Conservation (phyloP, 2,113 vertebrate species). For the Ivindomyrus marchei region DNA sequence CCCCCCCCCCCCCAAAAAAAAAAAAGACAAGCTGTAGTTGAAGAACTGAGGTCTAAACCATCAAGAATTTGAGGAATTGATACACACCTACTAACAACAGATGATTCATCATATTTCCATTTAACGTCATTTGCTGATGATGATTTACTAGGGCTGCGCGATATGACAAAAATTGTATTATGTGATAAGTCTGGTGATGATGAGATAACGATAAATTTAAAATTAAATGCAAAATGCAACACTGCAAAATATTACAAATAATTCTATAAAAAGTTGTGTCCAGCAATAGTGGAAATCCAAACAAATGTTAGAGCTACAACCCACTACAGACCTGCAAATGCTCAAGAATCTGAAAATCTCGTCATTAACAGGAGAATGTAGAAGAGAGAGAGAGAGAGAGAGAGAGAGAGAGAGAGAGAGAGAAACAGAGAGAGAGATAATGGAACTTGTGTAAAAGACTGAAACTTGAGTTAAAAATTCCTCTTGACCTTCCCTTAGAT, state of each 20-base stretch:
- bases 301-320: neutral
- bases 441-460: too few species aligned
- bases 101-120: neutral
- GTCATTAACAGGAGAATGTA: neutral
- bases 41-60: neutral
- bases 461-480: neutral
- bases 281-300: neutral
- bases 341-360: neutral
- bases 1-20: neutral
- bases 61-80: neutral
- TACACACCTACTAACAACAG: neutral
- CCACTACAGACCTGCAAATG: neutral
- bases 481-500: neutral
- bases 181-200: too few species aligned
- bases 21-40: neutral
- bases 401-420: too few species aligned
- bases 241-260: too few species aligned
- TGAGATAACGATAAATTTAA: neutral
- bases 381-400: neutral
- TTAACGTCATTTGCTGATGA: neutral
- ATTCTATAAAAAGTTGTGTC: neutral
- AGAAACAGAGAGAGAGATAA: too few species aligned
- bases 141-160: neutral
- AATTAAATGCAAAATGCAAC: neutral
- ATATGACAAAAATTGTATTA: neutral